Base-by-base conservation (phyloP, 2,113 vertebrate genomes). In the Mohoua ochrocephala region DNA sequence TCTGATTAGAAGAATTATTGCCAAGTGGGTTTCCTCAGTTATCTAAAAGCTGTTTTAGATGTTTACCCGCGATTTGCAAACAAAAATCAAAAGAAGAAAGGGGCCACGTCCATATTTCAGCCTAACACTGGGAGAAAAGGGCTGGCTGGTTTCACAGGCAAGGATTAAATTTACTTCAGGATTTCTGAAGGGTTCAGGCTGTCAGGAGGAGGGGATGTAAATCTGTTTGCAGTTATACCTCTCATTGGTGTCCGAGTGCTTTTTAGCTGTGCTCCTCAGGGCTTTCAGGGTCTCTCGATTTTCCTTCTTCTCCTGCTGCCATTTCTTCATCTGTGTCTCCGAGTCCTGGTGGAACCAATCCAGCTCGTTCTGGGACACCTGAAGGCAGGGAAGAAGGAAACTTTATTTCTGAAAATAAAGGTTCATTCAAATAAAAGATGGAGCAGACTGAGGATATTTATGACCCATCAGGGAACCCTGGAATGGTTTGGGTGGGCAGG, bases 231-330 rank as follows among this genome's bases (percentile, higher is more conserved):
- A 70, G 8, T 8, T 35, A 8, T 74, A 98, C 98, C 97, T 94
- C 17, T 98, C 98, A 12, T 95, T 98, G 14, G 97, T 81, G 50
- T 98, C 98, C 7, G 60, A 52, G 81, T 98, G 88, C 45, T 97
- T 98, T 81, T 98, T 99, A 7, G 94, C 97, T 70, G 98, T 97
- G 80, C 65, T 94, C 97, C 96, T 99, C 53, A 99, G 90, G 2
- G 92, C 47, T 95, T 98, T 99, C 28, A 99, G 95, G 15, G 73
- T 97, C 31, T 99, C 99, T 90, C 99, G 98, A 53, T 98, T 98
- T 85, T 99, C 98, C 53, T 98, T 99, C 94, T 99, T 99, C 94
- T 99, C 99, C 82, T 98, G 98, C 83, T 99, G 99, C 98, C 99
- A 99, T 77, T 98, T 99, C 91, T 98, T 98, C 63, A 98, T 88